A percentile compares a stretch with the other conserved stretches of the same genome.
Conservation (phyloP, 2,797 vertebrate genomes). For the Brotula barbata region DNA sequence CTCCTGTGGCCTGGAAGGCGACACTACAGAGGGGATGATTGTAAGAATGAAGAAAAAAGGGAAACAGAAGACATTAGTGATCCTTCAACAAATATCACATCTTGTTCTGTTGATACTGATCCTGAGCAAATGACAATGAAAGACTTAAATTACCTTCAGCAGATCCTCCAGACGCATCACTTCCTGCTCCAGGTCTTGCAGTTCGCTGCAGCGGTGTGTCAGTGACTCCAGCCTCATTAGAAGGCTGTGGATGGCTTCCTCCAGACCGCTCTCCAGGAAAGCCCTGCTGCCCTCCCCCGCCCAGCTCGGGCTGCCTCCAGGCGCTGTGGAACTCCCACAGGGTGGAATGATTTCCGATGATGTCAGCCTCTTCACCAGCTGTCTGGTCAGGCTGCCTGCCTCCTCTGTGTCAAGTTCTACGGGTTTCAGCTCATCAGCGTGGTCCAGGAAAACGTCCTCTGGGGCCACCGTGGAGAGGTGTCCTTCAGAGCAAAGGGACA, state of each 20-base stretch:
- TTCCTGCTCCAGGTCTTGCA: slow-evolving; percentile 94
- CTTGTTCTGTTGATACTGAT: too few relatives aligned
- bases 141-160: slow-evolving; percentile 84
- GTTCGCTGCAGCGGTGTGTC: slow-evolving; percentile 90
- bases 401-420: slow-evolving; percentile 93
- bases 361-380: slow-evolving; percentile 92
- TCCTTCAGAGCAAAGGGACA: slow-evolving; percentile 71
- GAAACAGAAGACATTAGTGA: background rate
- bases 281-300: slow-evolving; percentile 86
- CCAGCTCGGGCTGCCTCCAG: slow-evolving; percentile 76
- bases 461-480: slow-evolving; percentile 65
- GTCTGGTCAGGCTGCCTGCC: slow-evolving; percentile 90
- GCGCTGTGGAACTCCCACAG: slow-evolving; percentile 58
- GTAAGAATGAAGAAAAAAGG: background rate
- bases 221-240: slow-evolving; percentile 89
- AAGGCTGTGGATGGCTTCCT: slow-evolving; percentile 91
- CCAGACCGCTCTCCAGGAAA: slow-evolving; percentile 90
- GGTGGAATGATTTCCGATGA: slow-evolving; percentile 79
- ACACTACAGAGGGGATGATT: slow-evolving; percentile 77
- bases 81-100: background rate
- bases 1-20: slow-evolving; percentile 90
- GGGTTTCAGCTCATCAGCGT: slow-evolving; percentile 84
- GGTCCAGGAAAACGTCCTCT: slow-evolving; percentile 80
- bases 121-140: background rate
- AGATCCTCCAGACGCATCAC: slow-evolving; percentile 94